Evolutionary conservation across 2,113 vertebrate species (phyloP).

Genomic region (Dipodomys spectabilis): DNA sequence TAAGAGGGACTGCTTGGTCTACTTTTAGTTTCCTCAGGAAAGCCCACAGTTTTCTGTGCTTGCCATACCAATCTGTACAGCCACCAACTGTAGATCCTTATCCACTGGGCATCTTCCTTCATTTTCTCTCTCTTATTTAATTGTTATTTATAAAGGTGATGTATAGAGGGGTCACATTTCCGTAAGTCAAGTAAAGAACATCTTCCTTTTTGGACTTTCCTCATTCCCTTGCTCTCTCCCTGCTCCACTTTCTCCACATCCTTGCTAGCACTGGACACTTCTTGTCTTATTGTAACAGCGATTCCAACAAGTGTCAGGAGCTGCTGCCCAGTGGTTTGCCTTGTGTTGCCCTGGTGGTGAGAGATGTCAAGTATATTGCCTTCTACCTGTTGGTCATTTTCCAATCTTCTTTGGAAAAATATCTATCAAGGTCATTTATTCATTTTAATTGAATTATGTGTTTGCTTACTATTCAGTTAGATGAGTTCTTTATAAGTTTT

Average conservation of each 20-base stretch:
- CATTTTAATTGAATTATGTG: background rate
- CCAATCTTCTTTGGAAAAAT: background rate
- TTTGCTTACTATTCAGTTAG: background rate
- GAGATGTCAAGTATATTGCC: background rate
- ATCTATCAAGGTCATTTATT: background rate
- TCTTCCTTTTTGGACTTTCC: no score
- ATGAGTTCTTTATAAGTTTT: background rate
- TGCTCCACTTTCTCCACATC: background rate
- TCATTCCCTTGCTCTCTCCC: no score
- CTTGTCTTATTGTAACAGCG: background rate
- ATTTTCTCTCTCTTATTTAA: no score
- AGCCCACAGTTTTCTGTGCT: background rate
- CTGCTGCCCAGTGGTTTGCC: background rate
- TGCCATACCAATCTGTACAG: background rate
- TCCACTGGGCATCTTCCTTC: no score
- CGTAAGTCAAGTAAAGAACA: no score
- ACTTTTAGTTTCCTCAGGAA: background rate
- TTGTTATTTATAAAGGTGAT: no score
- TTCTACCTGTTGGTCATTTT: background rate
- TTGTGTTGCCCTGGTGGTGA: background rate
- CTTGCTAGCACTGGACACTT: background rate
- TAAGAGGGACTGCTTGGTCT: background rate
- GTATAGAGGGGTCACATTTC: no score
- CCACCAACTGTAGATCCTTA: background rate
- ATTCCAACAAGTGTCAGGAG: background rate